These are phyloP conservation scores for Conops quadrifasciatus DNA, from an alignment of 2,888 invertebrate genomes.

Conservation along the genomic window DNA sequence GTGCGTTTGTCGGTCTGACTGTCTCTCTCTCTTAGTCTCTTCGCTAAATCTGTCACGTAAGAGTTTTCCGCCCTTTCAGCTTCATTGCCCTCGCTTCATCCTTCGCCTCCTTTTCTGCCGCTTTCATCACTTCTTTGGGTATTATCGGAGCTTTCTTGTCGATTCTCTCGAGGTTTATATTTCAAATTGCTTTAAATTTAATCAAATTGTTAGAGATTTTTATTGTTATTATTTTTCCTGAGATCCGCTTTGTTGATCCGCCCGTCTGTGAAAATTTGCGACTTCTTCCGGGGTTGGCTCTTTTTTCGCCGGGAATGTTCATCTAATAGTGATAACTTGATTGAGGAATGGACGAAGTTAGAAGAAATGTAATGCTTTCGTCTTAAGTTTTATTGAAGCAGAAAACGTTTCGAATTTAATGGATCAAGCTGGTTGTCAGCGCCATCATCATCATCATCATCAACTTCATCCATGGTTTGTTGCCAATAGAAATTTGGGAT, in stretches of 20 bases:
- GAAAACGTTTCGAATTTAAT: slow-evolving; percentile 37
- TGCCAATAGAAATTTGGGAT: no score
- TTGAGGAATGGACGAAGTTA: background rate
- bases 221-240: slow-evolving; percentile 19
- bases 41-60: slow-evolving; percentile 20
- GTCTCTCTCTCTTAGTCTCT: background rate
- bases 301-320: no score
- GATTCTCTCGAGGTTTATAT: slow-evolving; percentile 49
- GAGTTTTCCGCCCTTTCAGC: slow-evolving; percentile 14
- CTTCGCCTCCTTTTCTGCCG: background rate
- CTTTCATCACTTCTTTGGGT: background rate
- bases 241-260: no score
- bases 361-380: background rate
- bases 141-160: background rate
- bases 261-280: background rate
- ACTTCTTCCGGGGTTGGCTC: no score
- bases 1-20: background rate
- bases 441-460: background rate
- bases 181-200: slow-evolving; percentile 57
- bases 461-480: background rate
- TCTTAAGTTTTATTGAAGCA: slow-evolving; percentile 13
- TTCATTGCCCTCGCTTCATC: slow-evolving; percentile 9
- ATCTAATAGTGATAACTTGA: slow-evolving; percentile 32
- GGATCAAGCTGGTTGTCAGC: slow-evolving; percentile 35
- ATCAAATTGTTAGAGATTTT: slow-evolving; percentile 58